phyloP scores from a whole-genome alignment of 2,797 vertebrate genomes.

The Malurus leucopterus region DNA sequence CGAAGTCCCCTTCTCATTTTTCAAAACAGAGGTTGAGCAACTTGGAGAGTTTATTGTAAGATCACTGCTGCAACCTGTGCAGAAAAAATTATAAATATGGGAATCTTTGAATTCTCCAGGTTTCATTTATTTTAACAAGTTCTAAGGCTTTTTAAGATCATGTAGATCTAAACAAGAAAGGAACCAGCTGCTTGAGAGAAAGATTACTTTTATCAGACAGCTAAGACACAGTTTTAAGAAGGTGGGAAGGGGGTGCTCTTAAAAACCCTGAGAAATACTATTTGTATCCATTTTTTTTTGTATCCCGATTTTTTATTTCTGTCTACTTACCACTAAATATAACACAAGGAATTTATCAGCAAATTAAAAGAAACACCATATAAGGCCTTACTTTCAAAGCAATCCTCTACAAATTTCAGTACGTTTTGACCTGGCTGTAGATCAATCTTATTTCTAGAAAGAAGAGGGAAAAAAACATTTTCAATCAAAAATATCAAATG shows the following conservation, averaged over 20 bases:
- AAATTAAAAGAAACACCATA: background rate
- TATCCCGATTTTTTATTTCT: background rate
- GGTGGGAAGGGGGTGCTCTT: background rate
- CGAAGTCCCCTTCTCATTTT: background rate
- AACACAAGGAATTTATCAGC: background rate
- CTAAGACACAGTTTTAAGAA: background rate
- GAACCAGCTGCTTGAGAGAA: background rate
- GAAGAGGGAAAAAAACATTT: background rate
- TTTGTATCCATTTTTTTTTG: background rate
- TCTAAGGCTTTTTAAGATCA: background rate
- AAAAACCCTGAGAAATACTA: background rate
- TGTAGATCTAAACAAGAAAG: background rate
- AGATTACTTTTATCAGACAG: background rate
- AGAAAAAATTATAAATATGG: background rate
- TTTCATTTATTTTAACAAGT: background rate
- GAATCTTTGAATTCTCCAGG: background rate
- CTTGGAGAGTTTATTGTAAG: conserved; percentile 23
- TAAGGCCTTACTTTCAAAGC: conserved; percentile 71
- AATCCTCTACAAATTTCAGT: conserved; percentile 60
- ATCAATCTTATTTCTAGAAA: conserved; percentile 37
- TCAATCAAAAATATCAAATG: background rate
- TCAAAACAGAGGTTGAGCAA: background rate
- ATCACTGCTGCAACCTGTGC: conserved; percentile 39
- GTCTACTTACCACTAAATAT: background rate
- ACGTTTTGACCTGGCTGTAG: conserved; percentile 38